Conservation (phyloP, 2,113 vertebrate species). For the Elephantulus edwardii region DNA sequence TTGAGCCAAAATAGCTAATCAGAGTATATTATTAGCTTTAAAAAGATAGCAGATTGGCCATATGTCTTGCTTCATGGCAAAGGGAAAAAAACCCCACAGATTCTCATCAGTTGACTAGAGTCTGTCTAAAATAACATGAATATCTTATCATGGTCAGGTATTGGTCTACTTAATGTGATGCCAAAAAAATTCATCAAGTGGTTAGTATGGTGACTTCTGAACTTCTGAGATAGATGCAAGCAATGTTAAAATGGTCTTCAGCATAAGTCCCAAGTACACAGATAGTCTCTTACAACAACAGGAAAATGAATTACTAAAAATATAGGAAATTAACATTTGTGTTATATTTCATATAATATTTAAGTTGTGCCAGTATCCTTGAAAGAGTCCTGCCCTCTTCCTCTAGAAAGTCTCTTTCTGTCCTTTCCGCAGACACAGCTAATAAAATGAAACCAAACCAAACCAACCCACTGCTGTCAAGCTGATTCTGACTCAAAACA, state of each 20-base stretch:
- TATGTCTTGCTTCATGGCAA: not conserved
- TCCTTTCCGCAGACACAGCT: not conserved
- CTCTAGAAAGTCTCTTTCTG: not conserved
- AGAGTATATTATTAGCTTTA: not conserved
- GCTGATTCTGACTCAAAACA: no score
- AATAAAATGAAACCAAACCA: no score
- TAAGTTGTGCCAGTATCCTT: no score
- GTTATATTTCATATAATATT: no score
- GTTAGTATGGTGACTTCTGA: not conserved
- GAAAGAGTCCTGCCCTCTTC: not conserved
- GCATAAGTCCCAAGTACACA: not conserved
- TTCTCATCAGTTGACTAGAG: not conserved
- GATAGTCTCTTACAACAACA: not conserved
- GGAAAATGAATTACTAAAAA: no score
- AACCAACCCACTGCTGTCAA: no score
- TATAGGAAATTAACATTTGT: not conserved
- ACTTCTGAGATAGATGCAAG: not conserved
- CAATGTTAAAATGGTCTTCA: not conserved
- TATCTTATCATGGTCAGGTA: not conserved
- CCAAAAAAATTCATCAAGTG: no score
- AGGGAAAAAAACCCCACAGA: not conserved
- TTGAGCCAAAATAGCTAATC: not conserved
- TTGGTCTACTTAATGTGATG: no score
- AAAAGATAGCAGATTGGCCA: not conserved
- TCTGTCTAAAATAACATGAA: not conserved